Percentiles rank a stretch among this genome's conserved stretches.
phyloP scores from a whole-genome alignment of 2,797 vertebrate genomes.

The Sebastes umbrosus region DNA sequence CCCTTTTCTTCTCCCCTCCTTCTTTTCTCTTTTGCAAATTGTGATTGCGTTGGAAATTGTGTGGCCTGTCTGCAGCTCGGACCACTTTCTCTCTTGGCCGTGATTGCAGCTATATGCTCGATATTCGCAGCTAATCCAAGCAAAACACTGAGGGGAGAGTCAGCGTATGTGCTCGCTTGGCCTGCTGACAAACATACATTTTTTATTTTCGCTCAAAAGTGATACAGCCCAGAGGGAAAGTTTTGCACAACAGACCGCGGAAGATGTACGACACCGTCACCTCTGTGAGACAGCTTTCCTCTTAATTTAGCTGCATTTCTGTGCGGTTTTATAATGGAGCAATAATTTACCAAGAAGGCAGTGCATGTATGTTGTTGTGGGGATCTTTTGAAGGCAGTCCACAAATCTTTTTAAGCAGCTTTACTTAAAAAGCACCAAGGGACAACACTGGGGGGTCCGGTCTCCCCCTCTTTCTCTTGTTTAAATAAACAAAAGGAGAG shows the following conservation, averaged over 20 bases:
- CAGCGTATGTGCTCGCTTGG: conserved; percentile 49
- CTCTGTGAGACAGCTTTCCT: conserved; percentile 45
- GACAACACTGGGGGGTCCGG: conserved; percentile 34
- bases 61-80: conserved; percentile 56
- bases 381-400: conserved; percentile 43
- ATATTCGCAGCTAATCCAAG: conserved; percentile 57
- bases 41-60: conserved; percentile 61
- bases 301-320: conserved; percentile 44
- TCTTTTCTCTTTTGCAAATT: conserved; percentile 58
- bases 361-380: conserved; percentile 29
- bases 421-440: conserved; percentile 58
- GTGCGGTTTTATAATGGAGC: conserved; percentile 32
- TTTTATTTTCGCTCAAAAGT: conserved; percentile 66
- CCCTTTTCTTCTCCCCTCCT: conserved; percentile 62
- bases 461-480: conserved; percentile 41
- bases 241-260: conserved; percentile 57
- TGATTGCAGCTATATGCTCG: conserved; percentile 47
- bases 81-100: conserved; percentile 50
- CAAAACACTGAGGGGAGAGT: conserved; percentile 48
- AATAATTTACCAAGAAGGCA: conserved; percentile 50
- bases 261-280: conserved; percentile 68
- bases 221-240: conserved; percentile 64
- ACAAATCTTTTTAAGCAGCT: conserved; percentile 60
- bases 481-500: conserved; percentile 72
- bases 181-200: conserved; percentile 61